These are phyloP conservation scores for Tauraco erythrolophus DNA, from an alignment of 2,113 vertebrate genomes.

Conservation along the genomic window DNA sequence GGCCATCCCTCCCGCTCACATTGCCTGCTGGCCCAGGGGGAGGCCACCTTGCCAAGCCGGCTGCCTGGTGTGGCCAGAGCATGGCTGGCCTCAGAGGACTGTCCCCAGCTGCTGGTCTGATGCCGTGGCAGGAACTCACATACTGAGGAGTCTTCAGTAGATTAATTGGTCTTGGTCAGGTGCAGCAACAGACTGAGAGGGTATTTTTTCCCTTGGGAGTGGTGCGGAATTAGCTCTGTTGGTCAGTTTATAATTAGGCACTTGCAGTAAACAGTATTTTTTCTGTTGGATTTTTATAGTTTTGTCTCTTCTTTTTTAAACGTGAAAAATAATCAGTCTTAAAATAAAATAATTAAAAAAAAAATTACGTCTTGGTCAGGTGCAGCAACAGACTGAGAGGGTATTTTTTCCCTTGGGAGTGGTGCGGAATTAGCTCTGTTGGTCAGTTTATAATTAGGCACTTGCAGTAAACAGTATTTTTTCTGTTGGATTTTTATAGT, in stretches of 20 bases:
- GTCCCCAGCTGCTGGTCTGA: background rate
- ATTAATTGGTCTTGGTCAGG: background rate
- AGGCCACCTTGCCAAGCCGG: background rate
- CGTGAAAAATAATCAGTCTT: slow-evolving; percentile 29
- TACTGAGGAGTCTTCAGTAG: background rate
- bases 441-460: slow-evolving; percentile 24
- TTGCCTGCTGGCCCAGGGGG: background rate
- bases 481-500: slow-evolving; percentile 53
- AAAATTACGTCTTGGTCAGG: too few species aligned
- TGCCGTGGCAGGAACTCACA: accelerated
- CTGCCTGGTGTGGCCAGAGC: background rate
- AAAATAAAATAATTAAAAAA: slow-evolving; percentile 46
- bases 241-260: slow-evolving; percentile 24
- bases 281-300: slow-evolving; percentile 53
- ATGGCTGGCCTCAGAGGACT: accelerated
- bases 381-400: background rate
- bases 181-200: background rate
- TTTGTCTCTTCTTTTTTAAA: slow-evolving; percentile 25
- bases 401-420: background rate
- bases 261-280: slow-evolving; percentile 23
- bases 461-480: slow-evolving; percentile 23
- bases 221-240: background rate
- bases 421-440: background rate
- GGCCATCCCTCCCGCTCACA: accelerated
- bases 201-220: background rate